Evolutionary conservation across 2,113 vertebrate species (phyloP).

Genomic region (Stictonetta naevosa): DNA sequence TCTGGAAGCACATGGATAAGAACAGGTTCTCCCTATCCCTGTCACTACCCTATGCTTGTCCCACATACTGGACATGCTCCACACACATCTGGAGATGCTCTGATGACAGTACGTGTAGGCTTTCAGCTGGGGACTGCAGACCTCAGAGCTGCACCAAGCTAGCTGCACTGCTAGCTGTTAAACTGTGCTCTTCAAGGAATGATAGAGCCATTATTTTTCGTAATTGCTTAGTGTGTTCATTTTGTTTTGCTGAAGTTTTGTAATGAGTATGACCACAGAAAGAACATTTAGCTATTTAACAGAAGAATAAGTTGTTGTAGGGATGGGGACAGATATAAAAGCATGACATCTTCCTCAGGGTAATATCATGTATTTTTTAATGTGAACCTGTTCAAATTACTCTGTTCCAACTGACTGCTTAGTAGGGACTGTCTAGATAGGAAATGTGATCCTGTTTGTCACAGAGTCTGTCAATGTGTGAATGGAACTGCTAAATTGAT

Average conservation of each 20-base stretch:
- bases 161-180: neutral
- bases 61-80: accelerated
- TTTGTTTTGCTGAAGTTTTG: neutral
- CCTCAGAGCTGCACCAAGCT: neutral
- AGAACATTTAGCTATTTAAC: neutral
- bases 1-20: neutral
- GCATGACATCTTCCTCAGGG: neutral
- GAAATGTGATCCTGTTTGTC: conserved; percentile 58
- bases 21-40: neutral
- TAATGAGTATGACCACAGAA: neutral
- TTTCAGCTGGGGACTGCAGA: neutral
- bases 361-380: neutral
- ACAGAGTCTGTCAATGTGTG: conserved; percentile 10
- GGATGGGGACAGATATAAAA: neutral
- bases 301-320: neutral
- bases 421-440: neutral
- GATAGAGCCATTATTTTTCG: neutral
- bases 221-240: neutral
- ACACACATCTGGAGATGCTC: neutral
- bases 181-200: neutral
- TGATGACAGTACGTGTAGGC: neutral
- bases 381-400: conserved; percentile 1
- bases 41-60: neutral
- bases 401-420: neutral
- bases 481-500: conserved; percentile 60